Percentiles rank a stretch among this genome's conserved stretches.
These are phyloP conservation scores for Tiliqua scincoides DNA, from an alignment of 2,113 vertebrate genomes.

Conservation along the genomic window DNA sequence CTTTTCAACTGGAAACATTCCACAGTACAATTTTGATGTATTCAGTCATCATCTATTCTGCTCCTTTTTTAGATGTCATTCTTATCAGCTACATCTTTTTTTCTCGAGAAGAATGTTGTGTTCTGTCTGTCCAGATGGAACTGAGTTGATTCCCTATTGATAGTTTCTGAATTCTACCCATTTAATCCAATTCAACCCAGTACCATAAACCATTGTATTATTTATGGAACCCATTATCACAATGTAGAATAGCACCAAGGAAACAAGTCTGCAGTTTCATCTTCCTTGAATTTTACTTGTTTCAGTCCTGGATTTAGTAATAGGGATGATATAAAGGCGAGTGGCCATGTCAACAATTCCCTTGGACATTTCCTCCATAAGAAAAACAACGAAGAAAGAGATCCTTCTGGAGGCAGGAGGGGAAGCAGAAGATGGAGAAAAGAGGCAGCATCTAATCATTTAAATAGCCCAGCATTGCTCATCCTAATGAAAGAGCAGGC, in stretches of 20 bases:
- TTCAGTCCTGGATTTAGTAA: neutral
- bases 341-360: neutral
- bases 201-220: neutral
- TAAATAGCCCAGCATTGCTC: constrained; percentile 1
- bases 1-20: neutral
- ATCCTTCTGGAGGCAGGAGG: neutral
- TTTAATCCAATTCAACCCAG: no score
- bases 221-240: neutral
- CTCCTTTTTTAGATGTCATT: neutral
- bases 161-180: neutral
- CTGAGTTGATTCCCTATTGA: neutral
- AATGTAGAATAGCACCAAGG: neutral
- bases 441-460: constrained; percentile 3
- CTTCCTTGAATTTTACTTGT: neutral
- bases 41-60: neutral
- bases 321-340: neutral
- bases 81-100: neutral
- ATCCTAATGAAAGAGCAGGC: neutral
- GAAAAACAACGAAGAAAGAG: neutral
- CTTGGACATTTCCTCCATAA: neutral
- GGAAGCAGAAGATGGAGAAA: neutral
- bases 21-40: neutral
- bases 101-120: neutral
- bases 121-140: neutral
- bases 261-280: neutral